A percentile compares a stretch with the other conserved stretches of the same genome.
Conservation (phyloP, 2,888 invertebrate species). For the Polydrusus pterygomalis region DNA sequence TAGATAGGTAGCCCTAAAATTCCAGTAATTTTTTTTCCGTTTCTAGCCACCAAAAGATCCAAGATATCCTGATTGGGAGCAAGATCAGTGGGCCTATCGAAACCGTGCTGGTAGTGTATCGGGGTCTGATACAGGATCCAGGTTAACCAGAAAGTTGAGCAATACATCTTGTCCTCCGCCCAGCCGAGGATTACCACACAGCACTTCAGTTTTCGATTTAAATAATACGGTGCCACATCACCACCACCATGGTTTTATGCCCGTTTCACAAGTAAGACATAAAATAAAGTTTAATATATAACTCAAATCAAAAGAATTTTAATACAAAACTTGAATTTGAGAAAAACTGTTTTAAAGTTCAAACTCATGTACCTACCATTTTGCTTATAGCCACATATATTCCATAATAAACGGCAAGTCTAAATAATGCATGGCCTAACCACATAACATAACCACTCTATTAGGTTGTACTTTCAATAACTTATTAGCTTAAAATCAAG, state of each 20-base stretch:
- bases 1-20: too few relatives aligned
- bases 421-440: too few relatives aligned
- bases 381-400: too few relatives aligned
- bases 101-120: constrained; percentile 70
- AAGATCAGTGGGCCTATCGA: constrained; percentile 66
- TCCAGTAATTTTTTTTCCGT: constrained; percentile 17
- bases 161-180: constrained; percentile 66
- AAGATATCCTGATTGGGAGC: constrained; percentile 72
- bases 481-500: too few relatives aligned
- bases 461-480: too few relatives aligned
- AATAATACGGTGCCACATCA: constrained; percentile 66
- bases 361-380: too few relatives aligned
- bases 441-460: too few relatives aligned
- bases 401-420: too few relatives aligned
- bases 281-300: not conserved
- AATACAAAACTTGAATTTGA: too few relatives aligned
- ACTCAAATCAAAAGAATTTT: too few relatives aligned
- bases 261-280: constrained; percentile 76
- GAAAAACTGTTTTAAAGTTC: too few relatives aligned
- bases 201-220: constrained; percentile 76
- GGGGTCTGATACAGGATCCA: constrained; percentile 65
- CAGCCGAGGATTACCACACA: constrained; percentile 66
- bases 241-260: constrained; percentile 69
- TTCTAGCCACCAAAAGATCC: constrained; percentile 70
- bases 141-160: constrained; percentile 63